A percentile compares a stretch with the other conserved stretches of the same genome.
Evolutionary conservation across 1,140 invertebrate genomes (phyloP).

Genomic region (Druon quercuslanigerum): DNA sequence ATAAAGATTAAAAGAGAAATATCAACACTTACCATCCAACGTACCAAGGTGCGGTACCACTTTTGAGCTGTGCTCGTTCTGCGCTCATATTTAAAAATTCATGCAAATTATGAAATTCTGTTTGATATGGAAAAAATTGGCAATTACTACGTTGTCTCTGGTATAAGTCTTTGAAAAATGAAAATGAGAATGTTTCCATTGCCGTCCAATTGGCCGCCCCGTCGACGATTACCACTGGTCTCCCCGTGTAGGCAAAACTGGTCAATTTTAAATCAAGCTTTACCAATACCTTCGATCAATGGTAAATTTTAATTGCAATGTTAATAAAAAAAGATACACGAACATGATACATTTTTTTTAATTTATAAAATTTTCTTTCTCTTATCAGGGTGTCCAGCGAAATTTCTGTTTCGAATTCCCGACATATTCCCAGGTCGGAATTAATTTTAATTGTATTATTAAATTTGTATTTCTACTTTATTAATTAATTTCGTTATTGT

Average conservation of each 20-base stretch:
- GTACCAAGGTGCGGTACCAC: constrained; percentile 87
- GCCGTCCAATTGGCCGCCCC: constrained; percentile 88
- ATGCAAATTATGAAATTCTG: constrained; percentile 84
- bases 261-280: background rate
- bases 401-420: no score
- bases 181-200: constrained; percentile 80
- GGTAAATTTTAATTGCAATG: no score
- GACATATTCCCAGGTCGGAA: no score
- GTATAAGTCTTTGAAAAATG: constrained; percentile 89
- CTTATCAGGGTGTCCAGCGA: no score
- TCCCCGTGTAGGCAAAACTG: constrained; percentile 85
- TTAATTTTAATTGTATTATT: no score
- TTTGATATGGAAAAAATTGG: constrained; percentile 95
- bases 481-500: no score
- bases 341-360: no score
- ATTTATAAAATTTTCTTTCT: no score
- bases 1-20: no score
- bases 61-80: constrained; percentile 79
- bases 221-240: constrained; percentile 90
- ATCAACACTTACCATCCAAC: constrained; percentile 85
- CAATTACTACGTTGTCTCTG: constrained; percentile 80
- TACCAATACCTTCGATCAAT: no score
- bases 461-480: no score
- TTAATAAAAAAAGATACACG: no score
- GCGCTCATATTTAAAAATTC: constrained; percentile 88